Base-by-base conservation (phyloP, 2,888 invertebrate genomes). In the Lacanobia oleracea region DNA sequence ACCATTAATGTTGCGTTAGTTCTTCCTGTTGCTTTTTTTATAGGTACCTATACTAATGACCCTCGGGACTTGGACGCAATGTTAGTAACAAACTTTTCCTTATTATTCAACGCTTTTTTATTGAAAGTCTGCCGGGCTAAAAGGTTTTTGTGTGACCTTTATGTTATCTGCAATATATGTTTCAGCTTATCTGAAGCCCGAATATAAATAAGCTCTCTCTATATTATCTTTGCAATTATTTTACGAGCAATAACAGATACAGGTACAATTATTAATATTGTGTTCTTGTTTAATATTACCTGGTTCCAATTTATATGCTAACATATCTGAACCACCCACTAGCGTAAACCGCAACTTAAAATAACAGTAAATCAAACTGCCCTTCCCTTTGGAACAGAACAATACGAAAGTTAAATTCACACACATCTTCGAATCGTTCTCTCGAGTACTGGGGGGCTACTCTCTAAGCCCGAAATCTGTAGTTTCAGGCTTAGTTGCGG, bases 11-110 rank as follows among this genome's bases (percentile, higher is more conserved):
- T 67, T 67, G 65, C 67, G 57, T 67, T 23, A 67, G 69, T 43
- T 67, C 67, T 83, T 84, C 72, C 72, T 72, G 85, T 64, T 50
- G 45, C 2, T 67, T 82, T 77, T n/a, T 82, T 82, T 64, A 60
- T 75, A 62, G 59, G 6, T 48, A 48, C 27, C 18, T 59, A n/a
- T n/a, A 54, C 59, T 82, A 82, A 78, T 69, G 66, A 61, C 40
- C 43, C 60, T 27, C 4, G n/a, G 21, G 64, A 61, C 43, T 10
- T 68, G 14, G 43, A 56, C 16, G 62, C 43, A 60, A 73, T 51
- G 54, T 27, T 51, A 27, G 45, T 53, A 27, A 23, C 54, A n/a
- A 79, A 65, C 48, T 59, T 62, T 56, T 51, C 57, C 45, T 37
- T 59, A 7, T 23, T 10, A 7, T 23, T 10, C 14, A 21, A 37